phyloP scores from a whole-genome alignment of 2,113 vertebrate genomes.

The Cinclus cinclus region DNA sequence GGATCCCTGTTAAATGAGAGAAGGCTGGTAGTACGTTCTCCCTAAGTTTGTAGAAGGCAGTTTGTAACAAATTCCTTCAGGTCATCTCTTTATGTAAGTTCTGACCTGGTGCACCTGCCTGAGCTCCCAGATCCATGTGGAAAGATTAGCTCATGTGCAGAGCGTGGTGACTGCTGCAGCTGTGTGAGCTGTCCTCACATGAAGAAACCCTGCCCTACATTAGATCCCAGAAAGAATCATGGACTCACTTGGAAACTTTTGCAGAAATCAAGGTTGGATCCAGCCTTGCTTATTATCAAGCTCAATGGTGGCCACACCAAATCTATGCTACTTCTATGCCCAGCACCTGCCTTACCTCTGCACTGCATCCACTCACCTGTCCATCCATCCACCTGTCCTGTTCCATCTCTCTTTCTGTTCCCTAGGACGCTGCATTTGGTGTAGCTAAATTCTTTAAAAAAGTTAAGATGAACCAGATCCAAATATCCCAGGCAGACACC shows the following conservation, averaged over 20 bases:
- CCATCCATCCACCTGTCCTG: not conserved
- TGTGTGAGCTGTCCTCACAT: accelerated
- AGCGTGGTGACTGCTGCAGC: not conserved
- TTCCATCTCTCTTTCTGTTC: not conserved
- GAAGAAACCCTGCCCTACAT: not conserved
- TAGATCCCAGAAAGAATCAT: not conserved
- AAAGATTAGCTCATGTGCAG: not conserved
- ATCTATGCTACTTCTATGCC: not conserved
- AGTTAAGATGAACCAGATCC: not conserved
- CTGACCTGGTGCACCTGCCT: not conserved
- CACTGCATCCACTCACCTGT: not conserved
- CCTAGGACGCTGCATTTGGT: not conserved
- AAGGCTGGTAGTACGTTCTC: not conserved
- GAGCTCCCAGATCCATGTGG: not conserved
- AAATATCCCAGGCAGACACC: not conserved
- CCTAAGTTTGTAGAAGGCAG: not conserved
- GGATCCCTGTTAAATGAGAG: not conserved
- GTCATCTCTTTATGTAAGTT: not conserved
- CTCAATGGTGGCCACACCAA: not conserved
- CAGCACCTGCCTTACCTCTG: not conserved
- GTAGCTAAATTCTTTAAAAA: not conserved
- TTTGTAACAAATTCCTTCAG: not conserved
- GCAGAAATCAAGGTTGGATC: not conserved
- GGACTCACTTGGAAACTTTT: not conserved
- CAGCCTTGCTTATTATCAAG: not conserved